These are phyloP conservation scores for Pyrgilauda ruficollis DNA, from an alignment of 2,113 vertebrate species.

Conservation along the genomic window DNA sequence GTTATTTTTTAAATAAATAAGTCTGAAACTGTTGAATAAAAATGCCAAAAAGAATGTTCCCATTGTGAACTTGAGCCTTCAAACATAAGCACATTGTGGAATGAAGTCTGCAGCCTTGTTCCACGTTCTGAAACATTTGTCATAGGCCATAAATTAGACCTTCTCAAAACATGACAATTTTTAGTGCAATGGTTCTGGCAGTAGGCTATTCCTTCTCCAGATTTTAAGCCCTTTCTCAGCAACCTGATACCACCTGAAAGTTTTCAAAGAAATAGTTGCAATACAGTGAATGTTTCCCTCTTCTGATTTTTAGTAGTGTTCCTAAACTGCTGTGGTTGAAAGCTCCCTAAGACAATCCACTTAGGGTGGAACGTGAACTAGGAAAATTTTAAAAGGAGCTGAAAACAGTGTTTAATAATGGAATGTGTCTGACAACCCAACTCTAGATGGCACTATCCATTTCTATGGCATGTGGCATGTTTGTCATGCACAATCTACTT, in stretches of 20 bases:
- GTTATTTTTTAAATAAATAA: not conserved
- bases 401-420: not conserved
- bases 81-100: not conserved
- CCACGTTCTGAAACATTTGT: not conserved
- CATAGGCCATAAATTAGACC: not conserved
- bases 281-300: not conserved
- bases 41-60: not conserved
- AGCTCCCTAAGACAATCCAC: not conserved
- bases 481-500: not conserved
- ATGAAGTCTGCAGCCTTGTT: not conserved
- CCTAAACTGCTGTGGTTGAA: not conserved
- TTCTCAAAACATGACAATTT: not conserved
- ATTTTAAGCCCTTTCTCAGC: not conserved
- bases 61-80: not conserved
- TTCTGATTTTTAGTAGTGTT: not conserved
- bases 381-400: not conserved
- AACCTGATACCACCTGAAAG: not conserved
- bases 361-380: not conserved
- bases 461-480: not conserved
- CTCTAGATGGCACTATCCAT: not conserved
- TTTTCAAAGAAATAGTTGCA: not conserved
- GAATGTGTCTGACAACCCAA: not conserved
- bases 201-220: not conserved
- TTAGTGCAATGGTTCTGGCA: not conserved
- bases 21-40: not conserved